phyloP scores from a whole-genome alignment of 2,113 vertebrate genomes.

The Taxidea taxus region DNA sequence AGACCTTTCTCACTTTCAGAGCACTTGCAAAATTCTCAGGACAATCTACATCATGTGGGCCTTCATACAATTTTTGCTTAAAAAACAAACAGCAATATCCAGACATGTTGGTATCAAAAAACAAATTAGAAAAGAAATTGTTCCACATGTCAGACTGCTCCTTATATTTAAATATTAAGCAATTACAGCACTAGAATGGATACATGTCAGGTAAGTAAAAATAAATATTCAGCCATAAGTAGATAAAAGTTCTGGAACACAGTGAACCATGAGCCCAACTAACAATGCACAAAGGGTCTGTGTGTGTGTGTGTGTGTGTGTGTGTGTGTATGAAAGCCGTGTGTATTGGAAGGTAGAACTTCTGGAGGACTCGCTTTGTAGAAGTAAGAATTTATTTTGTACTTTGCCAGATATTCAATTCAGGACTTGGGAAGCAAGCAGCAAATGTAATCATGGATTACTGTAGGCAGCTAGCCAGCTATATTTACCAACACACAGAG shows the following conservation, averaged over 20 bases:
- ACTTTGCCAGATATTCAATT: constrained; percentile 78
- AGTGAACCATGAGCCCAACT: constrained; percentile 67
- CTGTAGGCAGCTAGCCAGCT: constrained; percentile 54
- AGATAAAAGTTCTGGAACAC: constrained; percentile 65
- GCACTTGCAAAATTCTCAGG: background rate
- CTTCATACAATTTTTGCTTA: background rate
- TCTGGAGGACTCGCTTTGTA: constrained; percentile 64
- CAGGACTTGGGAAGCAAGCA: constrained; percentile 64
- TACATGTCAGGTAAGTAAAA: background rate
- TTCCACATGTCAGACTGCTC: background rate
- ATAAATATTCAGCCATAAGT: background rate
- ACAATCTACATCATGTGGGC: background rate
- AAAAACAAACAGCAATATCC: background rate
- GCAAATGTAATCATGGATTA: constrained; percentile 81
- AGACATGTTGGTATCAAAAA: background rate
- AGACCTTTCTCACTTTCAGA: background rate
- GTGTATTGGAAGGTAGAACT: constrained; percentile 26
- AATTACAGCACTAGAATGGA: background rate
- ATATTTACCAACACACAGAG: constrained; percentile 58
- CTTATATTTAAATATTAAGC: background rate
- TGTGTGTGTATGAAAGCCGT: background rate
- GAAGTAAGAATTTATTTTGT: constrained; percentile 78
- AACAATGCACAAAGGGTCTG: constrained; percentile 58
- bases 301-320: background rate
- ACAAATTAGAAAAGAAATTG: background rate